phyloP scores from a whole-genome alignment of 2,113 vertebrate genomes.

The Climacteris rufus region DNA sequence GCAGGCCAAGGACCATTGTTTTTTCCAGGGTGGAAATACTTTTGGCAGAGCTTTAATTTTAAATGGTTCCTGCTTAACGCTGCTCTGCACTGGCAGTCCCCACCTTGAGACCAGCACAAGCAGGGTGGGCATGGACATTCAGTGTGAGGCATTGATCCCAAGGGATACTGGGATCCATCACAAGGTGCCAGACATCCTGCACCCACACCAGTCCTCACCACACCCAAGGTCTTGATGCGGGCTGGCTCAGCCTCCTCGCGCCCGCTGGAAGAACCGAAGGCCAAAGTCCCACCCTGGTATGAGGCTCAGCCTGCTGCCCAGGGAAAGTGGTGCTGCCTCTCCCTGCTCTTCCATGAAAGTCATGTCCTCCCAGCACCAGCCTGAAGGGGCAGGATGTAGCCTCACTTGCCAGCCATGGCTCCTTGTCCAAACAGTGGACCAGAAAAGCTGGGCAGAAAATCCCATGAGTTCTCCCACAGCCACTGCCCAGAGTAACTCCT shows the following conservation, averaged over 20 bases:
- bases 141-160: not conserved
- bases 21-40: not conserved
- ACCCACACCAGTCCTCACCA: not conserved
- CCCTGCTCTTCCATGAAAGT: not conserved
- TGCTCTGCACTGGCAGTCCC: not conserved
- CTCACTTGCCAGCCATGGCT: not conserved
- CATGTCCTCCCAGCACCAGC: not conserved
- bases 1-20: not conserved
- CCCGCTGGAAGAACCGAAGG: accelerated
- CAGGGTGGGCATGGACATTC: not conserved
- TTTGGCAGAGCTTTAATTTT: not conserved
- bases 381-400: not conserved
- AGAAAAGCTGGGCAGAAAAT: not conserved
- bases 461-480: not conserved
- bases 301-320: accelerated
- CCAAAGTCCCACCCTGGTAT: not conserved
- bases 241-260: not conserved
- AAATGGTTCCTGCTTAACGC: not conserved
- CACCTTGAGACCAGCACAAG: not conserved
- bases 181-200: not conserved
- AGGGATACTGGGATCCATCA: not conserved
- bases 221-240: not conserved
- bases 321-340: not conserved
- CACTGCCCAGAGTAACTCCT: not conserved
- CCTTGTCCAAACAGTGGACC: not conserved